phyloP scores from a whole-genome alignment of 2,797 vertebrate species.

The Cryptoprocta ferox region DNA sequence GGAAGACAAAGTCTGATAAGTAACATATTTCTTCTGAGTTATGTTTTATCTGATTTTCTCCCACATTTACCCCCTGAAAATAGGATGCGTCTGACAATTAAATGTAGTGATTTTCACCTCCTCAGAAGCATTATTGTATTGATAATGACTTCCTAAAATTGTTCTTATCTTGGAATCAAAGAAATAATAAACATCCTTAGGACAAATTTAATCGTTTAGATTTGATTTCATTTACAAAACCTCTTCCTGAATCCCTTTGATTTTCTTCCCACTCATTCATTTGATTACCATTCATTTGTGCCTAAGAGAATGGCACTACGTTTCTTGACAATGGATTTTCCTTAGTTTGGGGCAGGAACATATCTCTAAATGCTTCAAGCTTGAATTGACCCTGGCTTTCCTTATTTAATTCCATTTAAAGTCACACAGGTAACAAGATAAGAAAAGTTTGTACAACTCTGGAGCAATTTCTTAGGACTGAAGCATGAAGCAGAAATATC shows the following conservation, averaged over 20 bases:
- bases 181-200: conserved; percentile 10
- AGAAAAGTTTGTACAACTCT: neutral
- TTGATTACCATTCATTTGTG: neutral
- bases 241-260: neutral
- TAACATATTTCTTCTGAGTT: conserved; percentile 26
- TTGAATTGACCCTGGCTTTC: neutral
- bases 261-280: neutral
- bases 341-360: neutral
- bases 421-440: neutral
- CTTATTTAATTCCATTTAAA: conserved; percentile 48
- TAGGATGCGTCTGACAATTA: neutral
- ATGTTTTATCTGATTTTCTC: neutral
- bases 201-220: conserved; percentile 28
- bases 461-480: conserved; percentile 49
- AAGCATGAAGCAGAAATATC: conserved; percentile 64
- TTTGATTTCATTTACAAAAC: conserved; percentile 10
- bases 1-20: conserved; percentile 33
- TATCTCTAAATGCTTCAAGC: conserved; percentile 11
- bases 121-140: neutral
- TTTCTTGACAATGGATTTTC: conserved; percentile 15
- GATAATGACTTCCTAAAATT: neutral
- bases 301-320: neutral
- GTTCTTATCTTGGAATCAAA: neutral
- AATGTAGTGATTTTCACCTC: neutral
- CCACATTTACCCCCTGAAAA: neutral